Evolutionary conservation across 2,113 vertebrate species (phyloP).

Genomic region (Pleuronectes platessa): DNA sequence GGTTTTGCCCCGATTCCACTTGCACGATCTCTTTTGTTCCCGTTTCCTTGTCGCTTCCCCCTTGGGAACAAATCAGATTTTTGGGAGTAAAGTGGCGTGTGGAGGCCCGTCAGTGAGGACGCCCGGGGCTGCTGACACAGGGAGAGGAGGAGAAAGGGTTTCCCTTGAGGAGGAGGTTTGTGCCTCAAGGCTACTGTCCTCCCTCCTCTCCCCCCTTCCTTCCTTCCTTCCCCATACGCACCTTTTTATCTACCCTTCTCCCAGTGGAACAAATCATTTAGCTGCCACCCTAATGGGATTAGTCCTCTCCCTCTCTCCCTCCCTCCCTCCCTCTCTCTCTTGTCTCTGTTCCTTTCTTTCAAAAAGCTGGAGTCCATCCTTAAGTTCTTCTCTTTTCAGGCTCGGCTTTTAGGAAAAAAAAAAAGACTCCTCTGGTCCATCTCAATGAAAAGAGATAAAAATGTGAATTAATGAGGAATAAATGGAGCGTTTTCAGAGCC

Average conservation of each 20-base stretch:
- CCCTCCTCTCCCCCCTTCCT: neutral
- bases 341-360: slow-evolving; percentile 44
- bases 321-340: slow-evolving; percentile 17
- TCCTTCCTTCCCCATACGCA: neutral
- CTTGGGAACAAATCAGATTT: slow-evolving; percentile 65
- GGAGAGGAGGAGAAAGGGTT: neutral
- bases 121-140: neutral
- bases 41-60: slow-evolving; percentile 10
- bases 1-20: accelerated
- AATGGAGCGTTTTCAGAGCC: neutral
- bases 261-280: slow-evolving; percentile 74
- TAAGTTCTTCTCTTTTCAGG: slow-evolving; percentile 23
- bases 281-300: slow-evolving; percentile 70
- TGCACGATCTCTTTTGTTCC: slow-evolving; percentile 22
- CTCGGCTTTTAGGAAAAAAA: slow-evolving; percentile 22
- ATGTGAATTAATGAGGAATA: slow-evolving; percentile 28
- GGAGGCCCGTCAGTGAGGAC: slow-evolving; percentile 1
- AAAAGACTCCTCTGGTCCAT: slow-evolving; percentile 23
- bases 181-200: slow-evolving; percentile 23
- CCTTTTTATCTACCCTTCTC: slow-evolving; percentile 42
- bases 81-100: slow-evolving; percentile 25
- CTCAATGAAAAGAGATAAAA: slow-evolving; percentile 31
- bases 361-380: slow-evolving; percentile 42
- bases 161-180: neutral
- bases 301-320: slow-evolving; percentile 39